Evolutionary conservation across 2,113 vertebrate genomes (phyloP).

Genomic region (Gallinago media): DNA sequence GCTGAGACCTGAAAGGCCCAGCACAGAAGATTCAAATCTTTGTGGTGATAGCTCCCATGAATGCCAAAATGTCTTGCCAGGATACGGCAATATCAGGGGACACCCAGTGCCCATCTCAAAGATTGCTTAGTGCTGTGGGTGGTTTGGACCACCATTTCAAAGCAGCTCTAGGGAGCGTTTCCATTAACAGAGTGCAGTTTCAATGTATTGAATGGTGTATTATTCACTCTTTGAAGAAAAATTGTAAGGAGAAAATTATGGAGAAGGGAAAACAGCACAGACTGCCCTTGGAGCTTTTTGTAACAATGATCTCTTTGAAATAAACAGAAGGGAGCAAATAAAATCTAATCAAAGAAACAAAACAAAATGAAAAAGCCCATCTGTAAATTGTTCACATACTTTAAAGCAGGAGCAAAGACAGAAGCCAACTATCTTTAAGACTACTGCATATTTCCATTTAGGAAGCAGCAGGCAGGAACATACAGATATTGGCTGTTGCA

Average conservation of each 20-base stretch:
- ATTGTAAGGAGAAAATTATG: conserved; percentile 12
- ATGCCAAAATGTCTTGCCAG: not conserved
- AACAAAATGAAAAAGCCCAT: not conserved
- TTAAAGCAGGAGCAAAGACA: not conserved
- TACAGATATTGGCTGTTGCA: not conserved
- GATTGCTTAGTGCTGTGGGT: not conserved
- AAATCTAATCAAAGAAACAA: not conserved
- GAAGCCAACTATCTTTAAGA: not conserved
- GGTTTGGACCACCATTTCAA: not conserved
- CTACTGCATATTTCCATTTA: not conserved
- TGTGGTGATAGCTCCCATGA: not conserved
- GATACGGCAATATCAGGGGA: fast-evolving
- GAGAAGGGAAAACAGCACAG: not conserved
- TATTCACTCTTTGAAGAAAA: conserved; percentile 24
- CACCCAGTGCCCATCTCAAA: not conserved
- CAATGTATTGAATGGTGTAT: not conserved
- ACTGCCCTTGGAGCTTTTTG: not conserved
- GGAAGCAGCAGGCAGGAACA: not conserved
- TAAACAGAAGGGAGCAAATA: conserved; percentile 19
- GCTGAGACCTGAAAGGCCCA: not conserved
- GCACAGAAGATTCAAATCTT: not conserved
- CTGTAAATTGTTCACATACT: not conserved
- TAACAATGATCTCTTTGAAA: not conserved
- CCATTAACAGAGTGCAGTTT: not conserved
- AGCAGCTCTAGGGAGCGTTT: not conserved